Percentiles rank a stretch among this genome's conserved stretches.
Conservation (phyloP, 2,113 vertebrate species). For the Pachycephala philippinensis region DNA sequence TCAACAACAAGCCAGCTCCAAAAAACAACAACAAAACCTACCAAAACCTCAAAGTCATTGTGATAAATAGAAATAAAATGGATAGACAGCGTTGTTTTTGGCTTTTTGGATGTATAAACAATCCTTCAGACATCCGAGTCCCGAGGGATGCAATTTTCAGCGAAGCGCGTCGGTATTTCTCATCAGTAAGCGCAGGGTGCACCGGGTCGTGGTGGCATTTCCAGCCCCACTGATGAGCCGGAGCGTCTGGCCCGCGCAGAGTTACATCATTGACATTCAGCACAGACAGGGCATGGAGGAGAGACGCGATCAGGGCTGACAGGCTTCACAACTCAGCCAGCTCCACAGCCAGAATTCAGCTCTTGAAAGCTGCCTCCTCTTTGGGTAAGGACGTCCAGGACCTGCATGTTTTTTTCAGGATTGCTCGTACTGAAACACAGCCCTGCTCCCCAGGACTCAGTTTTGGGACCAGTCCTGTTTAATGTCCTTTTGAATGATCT, state of each 20-base stretch:
- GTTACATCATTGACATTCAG: neutral
- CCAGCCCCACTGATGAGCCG: neutral
- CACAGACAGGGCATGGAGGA: neutral
- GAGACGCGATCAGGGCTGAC: neutral
- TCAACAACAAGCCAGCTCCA: neutral
- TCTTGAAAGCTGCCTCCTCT: neutral
- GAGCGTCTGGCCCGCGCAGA: rapidly evolving
- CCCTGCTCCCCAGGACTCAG: neutral
- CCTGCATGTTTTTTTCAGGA: neutral
- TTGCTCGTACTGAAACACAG: neutral
- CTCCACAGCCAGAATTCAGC: neutral
- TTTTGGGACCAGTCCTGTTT: neutral
- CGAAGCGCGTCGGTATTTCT: rapidly evolving
- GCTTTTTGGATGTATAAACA: neutral
- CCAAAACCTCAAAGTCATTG: neutral
- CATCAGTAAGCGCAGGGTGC: neutral
- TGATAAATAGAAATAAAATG: neutral
- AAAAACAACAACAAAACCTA: neutral
- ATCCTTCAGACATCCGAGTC: neutral
- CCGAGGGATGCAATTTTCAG: neutral
- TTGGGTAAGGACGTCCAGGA: neutral
- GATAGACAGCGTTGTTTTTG: neutral
- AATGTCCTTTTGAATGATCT: neutral
- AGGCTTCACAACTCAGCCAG: neutral
- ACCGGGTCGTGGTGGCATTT: neutral